phyloP scores from a whole-genome alignment of 2,888 invertebrate species.

The Lampropteryx suffumata region DNA sequence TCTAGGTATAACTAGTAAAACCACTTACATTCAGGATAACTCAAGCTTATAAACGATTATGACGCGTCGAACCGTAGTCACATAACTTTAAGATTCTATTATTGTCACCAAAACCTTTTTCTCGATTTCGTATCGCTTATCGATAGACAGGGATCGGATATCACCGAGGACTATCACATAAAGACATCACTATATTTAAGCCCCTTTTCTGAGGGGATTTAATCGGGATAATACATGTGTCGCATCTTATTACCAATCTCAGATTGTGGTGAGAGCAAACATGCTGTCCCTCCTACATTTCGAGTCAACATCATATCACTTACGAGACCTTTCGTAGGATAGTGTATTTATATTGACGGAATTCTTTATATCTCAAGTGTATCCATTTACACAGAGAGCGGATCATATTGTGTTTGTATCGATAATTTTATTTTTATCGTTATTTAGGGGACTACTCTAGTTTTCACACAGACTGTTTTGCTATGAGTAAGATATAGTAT shows the following conservation, averaged over 20 bases:
- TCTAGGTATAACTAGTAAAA: no score
- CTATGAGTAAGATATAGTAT: slow-evolving; percentile 3
- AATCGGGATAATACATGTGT: slow-evolving; percentile 80
- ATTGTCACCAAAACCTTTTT: slow-evolving; percentile 26
- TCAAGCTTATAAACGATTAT: slow-evolving; percentile 18
- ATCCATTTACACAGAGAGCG: slow-evolving; percentile 49
- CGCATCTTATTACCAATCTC: slow-evolving; percentile 81
- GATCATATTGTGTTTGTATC: slow-evolving; percentile 37
- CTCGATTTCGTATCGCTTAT: slow-evolving; percentile 34
- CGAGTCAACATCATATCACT: slow-evolving; percentile 77
- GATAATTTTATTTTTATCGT: slow-evolving; percentile 26
- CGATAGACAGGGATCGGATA: slow-evolving; percentile 40
- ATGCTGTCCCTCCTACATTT: slow-evolving; percentile 60
- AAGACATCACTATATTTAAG: slow-evolving; percentile 73
- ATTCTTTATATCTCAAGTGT: slow-evolving; percentile 61
- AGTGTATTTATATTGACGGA: slow-evolving; percentile 70
- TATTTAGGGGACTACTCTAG: slow-evolving; percentile 25
- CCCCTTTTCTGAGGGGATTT: slow-evolving; percentile 71
- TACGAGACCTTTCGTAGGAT: slow-evolving; percentile 62
- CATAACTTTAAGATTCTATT: slow-evolving; percentile 25
- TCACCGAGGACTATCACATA: slow-evolving; percentile 42
- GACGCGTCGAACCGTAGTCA: slow-evolving; percentile 11
- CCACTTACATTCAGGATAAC: slow-evolving; percentile 10
- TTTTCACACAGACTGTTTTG: slow-evolving; percentile 9
- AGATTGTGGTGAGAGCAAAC: slow-evolving; percentile 76